Conservation (phyloP, 1,140 invertebrate species). For the Penaeus chinensis region DNA sequence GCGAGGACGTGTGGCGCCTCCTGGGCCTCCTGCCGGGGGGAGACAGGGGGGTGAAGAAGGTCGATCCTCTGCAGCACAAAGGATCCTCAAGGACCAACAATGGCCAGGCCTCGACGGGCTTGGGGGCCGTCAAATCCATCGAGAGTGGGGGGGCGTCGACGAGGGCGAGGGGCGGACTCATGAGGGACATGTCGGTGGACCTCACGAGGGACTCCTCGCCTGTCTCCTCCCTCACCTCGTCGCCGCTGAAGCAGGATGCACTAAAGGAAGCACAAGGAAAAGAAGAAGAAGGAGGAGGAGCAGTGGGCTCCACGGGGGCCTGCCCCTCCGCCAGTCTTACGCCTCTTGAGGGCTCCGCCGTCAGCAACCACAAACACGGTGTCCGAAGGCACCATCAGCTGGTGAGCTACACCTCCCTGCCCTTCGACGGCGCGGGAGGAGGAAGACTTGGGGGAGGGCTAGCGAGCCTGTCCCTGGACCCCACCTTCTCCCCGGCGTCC, state of each 20-base stretch:
- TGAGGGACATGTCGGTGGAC: constrained; percentile 43
- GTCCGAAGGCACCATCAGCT: no score
- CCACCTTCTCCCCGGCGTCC: constrained; percentile 17
- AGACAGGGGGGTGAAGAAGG: background rate
- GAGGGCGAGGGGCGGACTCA: background rate
- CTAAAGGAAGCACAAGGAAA: constrained; percentile 6
- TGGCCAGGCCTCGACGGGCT: constrained; percentile 28
- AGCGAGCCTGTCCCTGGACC: background rate
- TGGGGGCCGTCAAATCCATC: background rate
- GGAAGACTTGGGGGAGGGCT: background rate
- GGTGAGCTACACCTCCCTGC: background rate
- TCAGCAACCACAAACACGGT: no score
- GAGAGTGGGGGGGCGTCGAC: background rate
- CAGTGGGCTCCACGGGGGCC: background rate
- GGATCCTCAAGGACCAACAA: constrained; percentile 14
- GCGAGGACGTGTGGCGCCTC: constrained; percentile 49
- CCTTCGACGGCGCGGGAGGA: background rate
- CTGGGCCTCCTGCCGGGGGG: constrained; percentile 48
- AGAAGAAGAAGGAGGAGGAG: no score
- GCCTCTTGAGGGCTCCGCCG: constrained; percentile 3
- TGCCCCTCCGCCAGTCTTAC: background rate
- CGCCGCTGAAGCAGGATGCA: background rate
- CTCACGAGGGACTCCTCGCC: background rate
- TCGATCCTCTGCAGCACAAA: background rate
- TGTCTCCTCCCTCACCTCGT: background rate